These are phyloP conservation scores for Delichon dasypus DNA, from an alignment of 2,797 vertebrate species.

Conservation along the genomic window DNA sequence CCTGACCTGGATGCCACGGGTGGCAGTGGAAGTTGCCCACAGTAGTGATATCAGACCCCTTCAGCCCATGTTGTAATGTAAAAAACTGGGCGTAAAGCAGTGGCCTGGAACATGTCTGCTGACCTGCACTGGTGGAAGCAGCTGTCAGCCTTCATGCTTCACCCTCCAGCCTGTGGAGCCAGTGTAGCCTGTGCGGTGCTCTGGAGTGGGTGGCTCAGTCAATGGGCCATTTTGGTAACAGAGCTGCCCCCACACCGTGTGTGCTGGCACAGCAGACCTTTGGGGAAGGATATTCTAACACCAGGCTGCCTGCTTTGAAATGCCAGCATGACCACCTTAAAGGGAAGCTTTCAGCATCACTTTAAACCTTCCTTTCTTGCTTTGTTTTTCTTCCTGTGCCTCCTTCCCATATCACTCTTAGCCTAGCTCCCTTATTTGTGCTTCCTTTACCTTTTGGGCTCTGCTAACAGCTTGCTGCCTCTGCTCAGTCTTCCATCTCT, in stretches of 20 bases:
- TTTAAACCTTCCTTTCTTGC: neutral
- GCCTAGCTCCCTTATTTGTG: neutral
- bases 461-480: neutral
- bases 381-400: neutral
- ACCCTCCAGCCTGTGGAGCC: neutral
- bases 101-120: neutral
- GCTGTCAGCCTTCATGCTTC: neutral
- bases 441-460: neutral
- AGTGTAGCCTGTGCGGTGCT: neutral
- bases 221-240: neutral
- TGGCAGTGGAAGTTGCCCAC: neutral
- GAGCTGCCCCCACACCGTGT: neutral
- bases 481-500: neutral
- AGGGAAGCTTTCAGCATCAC: neutral
- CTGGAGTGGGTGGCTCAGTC: neutral
- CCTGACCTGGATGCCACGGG: neutral
- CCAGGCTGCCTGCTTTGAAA: neutral
- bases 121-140: neutral
- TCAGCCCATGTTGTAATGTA: neutral
- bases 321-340: neutral
- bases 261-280: neutral
- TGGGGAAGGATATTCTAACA: neutral
- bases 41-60: neutral
- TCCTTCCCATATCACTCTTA: neutral
- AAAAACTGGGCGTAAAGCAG: neutral